Conservation (phyloP, 1,140 invertebrate genomes). For the Metopolophium dirhodum region DNA sequence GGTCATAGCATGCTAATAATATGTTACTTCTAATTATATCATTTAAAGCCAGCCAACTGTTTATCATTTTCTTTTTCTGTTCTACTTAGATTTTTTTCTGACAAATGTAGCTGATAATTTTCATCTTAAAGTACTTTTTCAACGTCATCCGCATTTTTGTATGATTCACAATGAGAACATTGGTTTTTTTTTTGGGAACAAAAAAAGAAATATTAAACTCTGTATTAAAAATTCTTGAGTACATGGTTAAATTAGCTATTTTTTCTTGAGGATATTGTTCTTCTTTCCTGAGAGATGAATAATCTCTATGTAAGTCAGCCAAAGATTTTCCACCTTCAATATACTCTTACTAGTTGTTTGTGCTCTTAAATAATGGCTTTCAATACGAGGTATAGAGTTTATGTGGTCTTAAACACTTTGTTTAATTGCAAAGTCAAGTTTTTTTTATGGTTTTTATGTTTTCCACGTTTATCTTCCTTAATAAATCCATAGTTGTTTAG, state of each 20-base stretch:
- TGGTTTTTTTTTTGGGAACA: background rate
- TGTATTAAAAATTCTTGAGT: background rate
- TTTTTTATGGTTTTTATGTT: background rate
- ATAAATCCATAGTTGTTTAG: background rate
- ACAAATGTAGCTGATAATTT: background rate
- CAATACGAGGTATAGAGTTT: background rate
- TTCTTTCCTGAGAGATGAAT: background rate
- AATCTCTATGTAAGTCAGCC: constrained; percentile 55
- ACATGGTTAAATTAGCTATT: constrained; percentile 22
- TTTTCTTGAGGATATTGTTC: background rate
- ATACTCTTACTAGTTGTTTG: background rate
- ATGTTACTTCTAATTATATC: background rate
- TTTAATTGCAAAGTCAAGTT: background rate
- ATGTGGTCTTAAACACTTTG: background rate
- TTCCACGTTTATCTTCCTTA: background rate
- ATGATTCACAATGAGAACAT: background rate
- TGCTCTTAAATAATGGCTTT: background rate
- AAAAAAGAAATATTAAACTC: constrained; percentile 10
- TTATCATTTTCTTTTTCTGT: background rate
- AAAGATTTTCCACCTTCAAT: constrained; percentile 42
- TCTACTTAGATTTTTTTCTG: constrained; percentile 41
- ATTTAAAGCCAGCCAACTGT: background rate
- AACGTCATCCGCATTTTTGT: background rate
- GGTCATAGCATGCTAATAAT: constrained; percentile 18
- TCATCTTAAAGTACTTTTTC: background rate